Conservation (phyloP, 2,888 invertebrate genomes). For the Blomia tropicalis region DNA sequence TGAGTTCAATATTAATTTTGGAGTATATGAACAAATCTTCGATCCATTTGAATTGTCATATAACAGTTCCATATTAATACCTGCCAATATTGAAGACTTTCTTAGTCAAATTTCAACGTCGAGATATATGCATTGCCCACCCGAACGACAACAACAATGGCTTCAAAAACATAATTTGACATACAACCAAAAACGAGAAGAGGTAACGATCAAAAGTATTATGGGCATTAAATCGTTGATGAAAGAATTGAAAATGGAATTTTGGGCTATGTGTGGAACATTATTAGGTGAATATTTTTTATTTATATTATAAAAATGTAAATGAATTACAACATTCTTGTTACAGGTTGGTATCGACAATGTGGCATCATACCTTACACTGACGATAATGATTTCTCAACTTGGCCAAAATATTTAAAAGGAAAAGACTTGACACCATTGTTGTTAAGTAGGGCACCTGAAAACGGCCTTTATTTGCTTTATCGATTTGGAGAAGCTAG, state of each 20-base stretch:
- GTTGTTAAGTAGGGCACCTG: not conserved
- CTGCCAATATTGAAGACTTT: conserved; percentile 15
- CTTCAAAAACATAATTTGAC: conserved; percentile 1
- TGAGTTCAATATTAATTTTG: not conserved
- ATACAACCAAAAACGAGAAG: not conserved
- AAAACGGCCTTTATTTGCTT: not conserved
- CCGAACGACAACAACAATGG: not conserved
- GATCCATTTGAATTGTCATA: conserved; percentile 6
- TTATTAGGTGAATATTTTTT: conserved; percentile 21
- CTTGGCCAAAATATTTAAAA: conserved; percentile 26
- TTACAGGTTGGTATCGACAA: conserved; percentile 28
- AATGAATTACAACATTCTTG: not conserved
- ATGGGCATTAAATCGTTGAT: conserved; percentile 24
- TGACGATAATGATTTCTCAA: conserved; percentile 26
- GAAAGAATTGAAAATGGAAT: conserved; percentile 19
- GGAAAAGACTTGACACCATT: not conserved
- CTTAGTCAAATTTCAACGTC: conserved; percentile 24
- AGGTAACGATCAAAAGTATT: not conserved
- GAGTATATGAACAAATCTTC: conserved; percentile 8
- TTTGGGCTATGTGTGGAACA: conserved; percentile 27
- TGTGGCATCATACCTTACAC: conserved; percentile 28
- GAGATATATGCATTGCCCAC: conserved; percentile 26
- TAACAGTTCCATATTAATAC: not conserved
- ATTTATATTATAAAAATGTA: not conserved
- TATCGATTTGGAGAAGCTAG: conserved; percentile 9